phyloP scores from a whole-genome alignment of 2,797 vertebrate genomes.

The Sorex maritimensis region DNA sequence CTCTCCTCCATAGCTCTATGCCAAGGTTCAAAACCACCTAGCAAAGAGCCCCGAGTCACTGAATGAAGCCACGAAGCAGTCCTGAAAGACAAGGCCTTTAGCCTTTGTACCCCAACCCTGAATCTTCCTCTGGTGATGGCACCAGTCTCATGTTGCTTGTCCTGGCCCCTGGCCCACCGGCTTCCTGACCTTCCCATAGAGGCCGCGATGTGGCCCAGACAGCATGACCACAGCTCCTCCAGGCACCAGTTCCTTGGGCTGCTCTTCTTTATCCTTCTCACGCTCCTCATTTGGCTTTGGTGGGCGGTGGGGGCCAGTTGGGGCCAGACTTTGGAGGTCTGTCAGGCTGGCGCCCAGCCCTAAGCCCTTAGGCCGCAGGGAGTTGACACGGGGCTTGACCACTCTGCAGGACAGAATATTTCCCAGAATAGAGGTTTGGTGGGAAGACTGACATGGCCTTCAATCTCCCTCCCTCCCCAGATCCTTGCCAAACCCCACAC shows the following conservation, averaged over 20 bases:
- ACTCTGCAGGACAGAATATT: slow-evolving; percentile 85
- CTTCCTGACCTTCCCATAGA: slow-evolving; percentile 93
- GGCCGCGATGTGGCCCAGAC: slow-evolving; percentile 93
- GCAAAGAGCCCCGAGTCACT: not conserved
- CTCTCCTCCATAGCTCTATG: slow-evolving; percentile 28
- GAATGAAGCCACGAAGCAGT: not conserved
- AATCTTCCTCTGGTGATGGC: slow-evolving; percentile 27
- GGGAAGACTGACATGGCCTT: slow-evolving; percentile 92
- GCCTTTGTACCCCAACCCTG: slow-evolving; percentile 43
- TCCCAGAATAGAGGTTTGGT: slow-evolving; percentile 91
- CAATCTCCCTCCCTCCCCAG: slow-evolving; percentile 93
- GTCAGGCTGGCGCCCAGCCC: slow-evolving; percentile 95
- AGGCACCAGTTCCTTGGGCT: slow-evolving; percentile 91
- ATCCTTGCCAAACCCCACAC: slow-evolving; percentile 81
- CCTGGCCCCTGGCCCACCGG: slow-evolving; percentile 39
- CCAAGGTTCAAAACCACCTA: slow-evolving; percentile 21
- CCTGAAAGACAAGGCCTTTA: slow-evolving; percentile 45
- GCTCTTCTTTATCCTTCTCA: slow-evolving; percentile 88
- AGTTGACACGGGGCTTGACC: slow-evolving; percentile 93
- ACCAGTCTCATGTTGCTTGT: not conserved
- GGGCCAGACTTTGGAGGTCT: slow-evolving; percentile 91
- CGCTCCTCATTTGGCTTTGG: slow-evolving; percentile 92
- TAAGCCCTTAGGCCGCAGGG: slow-evolving; percentile 94
- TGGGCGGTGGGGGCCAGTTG: slow-evolving; percentile 88
- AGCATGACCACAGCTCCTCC: slow-evolving; percentile 93